Evolutionary conservation across 2,113 vertebrate species (phyloP).

Genomic region (Spea bombifrons): DNA sequence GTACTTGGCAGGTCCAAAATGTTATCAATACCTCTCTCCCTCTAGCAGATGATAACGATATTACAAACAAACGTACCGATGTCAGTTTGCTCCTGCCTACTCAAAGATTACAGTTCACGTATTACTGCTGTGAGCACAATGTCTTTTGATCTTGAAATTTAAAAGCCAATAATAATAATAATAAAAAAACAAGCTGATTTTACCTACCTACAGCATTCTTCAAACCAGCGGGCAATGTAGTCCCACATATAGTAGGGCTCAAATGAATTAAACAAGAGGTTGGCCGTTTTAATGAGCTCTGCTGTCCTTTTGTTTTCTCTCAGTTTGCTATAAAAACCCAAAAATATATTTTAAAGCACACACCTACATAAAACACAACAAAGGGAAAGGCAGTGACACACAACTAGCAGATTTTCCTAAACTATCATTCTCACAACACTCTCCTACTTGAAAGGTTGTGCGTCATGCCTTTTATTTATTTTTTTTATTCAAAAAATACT

Average conservation of each 20-base stretch:
- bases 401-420: not conserved
- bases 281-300: constrained; percentile 97
- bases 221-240: constrained; percentile 96
- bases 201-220: constrained; percentile 93
- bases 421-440: too few species aligned
- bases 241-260: constrained; percentile 99
- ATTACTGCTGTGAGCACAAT: constrained; percentile 1
- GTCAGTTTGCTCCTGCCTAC: too few species aligned
- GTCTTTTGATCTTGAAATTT: too few species aligned
- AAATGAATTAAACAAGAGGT: constrained; percentile 97
- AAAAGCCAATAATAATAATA: constrained; percentile 4
- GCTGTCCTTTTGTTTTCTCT: constrained; percentile 97
- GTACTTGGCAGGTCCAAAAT: too few species aligned
- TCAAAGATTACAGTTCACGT: too few species aligned
- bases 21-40: too few species aligned
- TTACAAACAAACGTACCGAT: too few species aligned
- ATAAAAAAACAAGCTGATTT: not conserved
- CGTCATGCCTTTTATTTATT: too few species aligned
- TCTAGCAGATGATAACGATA: too few species aligned
- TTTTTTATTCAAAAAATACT: too few species aligned
- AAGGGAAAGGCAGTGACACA: not conserved
- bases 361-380: not conserved
- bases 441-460: too few species aligned
- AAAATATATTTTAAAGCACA: constrained; percentile 1
- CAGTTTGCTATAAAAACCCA: constrained; percentile 70